Evolutionary conservation across 2,888 invertebrate species (phyloP).

Genomic region (Ecdyonurus torrentis): DNA sequence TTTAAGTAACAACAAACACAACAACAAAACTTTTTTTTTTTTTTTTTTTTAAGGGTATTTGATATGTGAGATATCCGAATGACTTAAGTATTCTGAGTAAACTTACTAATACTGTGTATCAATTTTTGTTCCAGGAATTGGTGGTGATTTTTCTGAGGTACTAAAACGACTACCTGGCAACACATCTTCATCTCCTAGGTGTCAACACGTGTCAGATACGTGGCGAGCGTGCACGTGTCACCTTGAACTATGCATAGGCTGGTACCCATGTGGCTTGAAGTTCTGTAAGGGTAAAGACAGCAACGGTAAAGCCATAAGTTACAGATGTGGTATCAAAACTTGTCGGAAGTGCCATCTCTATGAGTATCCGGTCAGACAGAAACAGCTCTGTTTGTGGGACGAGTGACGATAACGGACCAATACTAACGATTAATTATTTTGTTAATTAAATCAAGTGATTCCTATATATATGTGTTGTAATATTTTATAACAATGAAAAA

Average conservation of each 20-base stretch:
- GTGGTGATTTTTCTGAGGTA: background rate
- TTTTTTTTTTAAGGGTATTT: too few species aligned
- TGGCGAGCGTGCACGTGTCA: constrained; percentile 59
- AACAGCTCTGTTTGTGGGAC: constrained; percentile 67
- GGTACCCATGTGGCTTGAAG: constrained; percentile 92
- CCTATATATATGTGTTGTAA: background rate
- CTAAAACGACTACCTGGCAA: background rate
- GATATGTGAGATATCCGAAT: too few species aligned
- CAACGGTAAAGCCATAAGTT: constrained; percentile 46
- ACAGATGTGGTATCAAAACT: constrained; percentile 91
- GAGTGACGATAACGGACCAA: constrained; percentile 34
- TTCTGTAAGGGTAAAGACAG: constrained; percentile 62
- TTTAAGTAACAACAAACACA: too few species aligned
- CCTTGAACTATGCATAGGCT: constrained; percentile 76
- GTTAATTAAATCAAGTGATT: background rate
- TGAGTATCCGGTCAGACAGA: constrained; percentile 67
- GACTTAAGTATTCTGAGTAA: too few species aligned
- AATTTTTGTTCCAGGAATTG: background rate
- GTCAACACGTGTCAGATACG: constrained; percentile 9
- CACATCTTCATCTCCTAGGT: constrained; percentile 12
- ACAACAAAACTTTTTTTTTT: too few species aligned
- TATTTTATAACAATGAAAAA: background rate
- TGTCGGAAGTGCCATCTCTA: constrained; percentile 81
- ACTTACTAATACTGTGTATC: too few species aligned
- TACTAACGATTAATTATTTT: background rate